A percentile compares a stretch with the other conserved stretches of the same genome.
Conservation (phyloP, 2,888 invertebrate genomes). For the Hanleya hanleyi region DNA sequence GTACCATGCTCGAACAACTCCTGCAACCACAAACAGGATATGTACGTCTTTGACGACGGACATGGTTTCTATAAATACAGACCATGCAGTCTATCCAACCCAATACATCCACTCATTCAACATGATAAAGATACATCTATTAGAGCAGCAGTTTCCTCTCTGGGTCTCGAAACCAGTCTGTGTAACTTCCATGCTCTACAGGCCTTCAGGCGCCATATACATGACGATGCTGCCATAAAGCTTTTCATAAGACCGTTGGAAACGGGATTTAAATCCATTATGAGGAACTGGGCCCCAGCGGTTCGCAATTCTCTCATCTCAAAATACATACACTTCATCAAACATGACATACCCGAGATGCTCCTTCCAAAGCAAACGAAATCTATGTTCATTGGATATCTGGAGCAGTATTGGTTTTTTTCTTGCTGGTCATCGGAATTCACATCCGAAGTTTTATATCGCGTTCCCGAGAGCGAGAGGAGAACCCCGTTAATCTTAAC, state of each 20-base stretch:
- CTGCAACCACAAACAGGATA: constrained; percentile 4
- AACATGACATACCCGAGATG: constrained; percentile 4
- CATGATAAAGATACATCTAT: constrained; percentile 17
- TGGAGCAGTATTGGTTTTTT: constrained; percentile 14
- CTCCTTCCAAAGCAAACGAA: background rate
- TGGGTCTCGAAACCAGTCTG: background rate
- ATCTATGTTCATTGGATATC: background rate
- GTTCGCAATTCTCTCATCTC: background rate
- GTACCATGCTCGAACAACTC: constrained; percentile 4
- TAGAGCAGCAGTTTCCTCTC: background rate
- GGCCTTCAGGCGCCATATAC: constrained; percentile 8
- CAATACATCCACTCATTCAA: constrained; percentile 14
- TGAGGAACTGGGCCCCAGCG: constrained; percentile 8
- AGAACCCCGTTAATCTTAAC: constrained; percentile 9
- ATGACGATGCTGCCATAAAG: background rate
- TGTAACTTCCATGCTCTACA: constrained; percentile 20
- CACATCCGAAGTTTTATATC: constrained; percentile 1
- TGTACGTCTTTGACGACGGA: constrained; percentile 15
- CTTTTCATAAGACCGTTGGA: constrained; percentile 21
- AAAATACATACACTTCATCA: constrained; percentile 2
- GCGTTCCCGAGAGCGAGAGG: background rate
- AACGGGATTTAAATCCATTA: constrained; percentile 15
- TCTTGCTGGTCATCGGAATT: constrained; percentile 4
- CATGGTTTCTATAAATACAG: constrained; percentile 11
- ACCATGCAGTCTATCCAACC: background rate